Base-by-base conservation (phyloP, 2,113 vertebrate genomes). In the Daboia siamensis region DNA sequence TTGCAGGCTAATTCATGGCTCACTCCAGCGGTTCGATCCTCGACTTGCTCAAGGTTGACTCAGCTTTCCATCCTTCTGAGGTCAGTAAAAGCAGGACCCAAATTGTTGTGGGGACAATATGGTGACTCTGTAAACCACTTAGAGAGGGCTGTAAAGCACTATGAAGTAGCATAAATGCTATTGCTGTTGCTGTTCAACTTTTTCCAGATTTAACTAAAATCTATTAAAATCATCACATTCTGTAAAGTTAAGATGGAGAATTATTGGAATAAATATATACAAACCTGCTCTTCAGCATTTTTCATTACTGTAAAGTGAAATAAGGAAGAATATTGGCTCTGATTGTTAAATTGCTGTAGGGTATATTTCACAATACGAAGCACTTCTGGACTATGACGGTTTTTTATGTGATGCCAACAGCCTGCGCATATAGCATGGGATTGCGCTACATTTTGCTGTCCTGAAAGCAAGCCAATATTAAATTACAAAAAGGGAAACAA, bases 271-370 rank as follows among this genome's bases (percentile, higher is more conserved):
- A n/a, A 29, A n/a, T 21, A n/a, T 17, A 95, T 21, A 96, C 97
- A 89, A 97, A 99, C 99, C 99, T 99, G 98, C 97, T 95, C 97
- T 64, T 96, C 94, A 80, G 98, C 98, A 0, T 7, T 87, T 94
- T 89, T 93, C 1, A 99, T 55, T 86, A 74, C 74, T 74, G 94
- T 11, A 52, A 98, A 94, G 89, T 95, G 93, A 93, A 98, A 99
- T 95, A 98, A 97, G 95, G 97, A 93, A 0, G 90, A 0, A 1
- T 96, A 97, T 23, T 89, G 0, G 0, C 97, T 97, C 0, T 95
- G 55, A 5, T 91, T 88, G 96, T 99, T 99, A 69, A 97, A 99
- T 10, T 97, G 96, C 17, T 92, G 20, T 91, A 99, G 51, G 57
- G 97, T 95, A 12, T 95, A 90, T 15, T 84, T 64, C 48, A 99